phyloP scores from a whole-genome alignment of 2,888 invertebrate genomes.

The Phorcus lineatus region DNA sequence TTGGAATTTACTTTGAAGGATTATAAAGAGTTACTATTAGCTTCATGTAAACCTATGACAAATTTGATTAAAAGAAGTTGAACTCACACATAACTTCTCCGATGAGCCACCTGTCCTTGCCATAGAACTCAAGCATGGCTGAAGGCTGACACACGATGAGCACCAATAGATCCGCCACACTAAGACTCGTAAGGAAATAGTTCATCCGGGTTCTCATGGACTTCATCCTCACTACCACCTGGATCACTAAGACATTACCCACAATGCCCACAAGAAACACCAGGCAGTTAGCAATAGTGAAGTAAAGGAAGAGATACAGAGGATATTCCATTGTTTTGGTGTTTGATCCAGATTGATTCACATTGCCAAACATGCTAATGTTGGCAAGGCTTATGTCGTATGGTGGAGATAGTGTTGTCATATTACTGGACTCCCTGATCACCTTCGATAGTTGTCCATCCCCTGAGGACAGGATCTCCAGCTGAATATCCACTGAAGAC shows the following conservation, averaged over 20 bases:
- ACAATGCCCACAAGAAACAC: conserved; percentile 93
- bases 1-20: too few relatives aligned
- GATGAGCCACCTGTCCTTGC: conserved; percentile 93
- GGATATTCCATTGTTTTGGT: conserved; percentile 28
- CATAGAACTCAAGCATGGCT: conserved; percentile 92
- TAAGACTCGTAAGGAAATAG: conserved; percentile 93
- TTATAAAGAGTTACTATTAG: too few relatives aligned
- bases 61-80: too few relatives aligned
- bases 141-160: conserved; percentile 93
- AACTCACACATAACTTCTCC: conserved; percentile 95
- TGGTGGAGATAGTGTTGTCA: too few relatives aligned
- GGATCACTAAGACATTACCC: conserved; percentile 93
- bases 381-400: too few relatives aligned
- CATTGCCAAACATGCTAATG: too few relatives aligned
- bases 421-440: too few relatives aligned
- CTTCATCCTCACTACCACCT: conserved; percentile 90
- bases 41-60: too few relatives aligned
- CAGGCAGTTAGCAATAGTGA: conserved; percentile 79
- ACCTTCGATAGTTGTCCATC: too few relatives aligned
- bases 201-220: conserved; percentile 96
- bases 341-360: neutral
- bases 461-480: too few relatives aligned
- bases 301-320: conserved; percentile 38
- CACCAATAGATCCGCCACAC: conserved; percentile 94
- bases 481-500: too few relatives aligned